These are phyloP conservation scores for Cerceris rybyensis DNA, from an alignment of 2,888 invertebrate species.

Conservation along the genomic window DNA sequence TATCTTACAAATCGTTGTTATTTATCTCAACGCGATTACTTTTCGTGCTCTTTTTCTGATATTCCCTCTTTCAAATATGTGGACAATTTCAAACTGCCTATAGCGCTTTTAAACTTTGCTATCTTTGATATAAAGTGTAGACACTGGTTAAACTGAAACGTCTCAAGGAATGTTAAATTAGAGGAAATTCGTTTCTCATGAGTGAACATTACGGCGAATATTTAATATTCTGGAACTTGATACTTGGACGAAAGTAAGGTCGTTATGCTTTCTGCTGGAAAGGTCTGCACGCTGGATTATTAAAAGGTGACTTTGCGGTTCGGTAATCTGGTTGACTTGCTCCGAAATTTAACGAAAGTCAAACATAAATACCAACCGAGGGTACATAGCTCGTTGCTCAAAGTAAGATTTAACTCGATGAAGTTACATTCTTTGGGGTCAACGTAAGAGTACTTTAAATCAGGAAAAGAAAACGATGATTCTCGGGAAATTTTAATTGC, in stretches of 20 bases:
- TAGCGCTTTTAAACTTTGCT: too few species aligned
- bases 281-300: constrained; percentile 34
- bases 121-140: too few species aligned
- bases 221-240: constrained; percentile 18
- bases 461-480: constrained; percentile 1
- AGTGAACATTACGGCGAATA: constrained; percentile 34
- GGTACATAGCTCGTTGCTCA: background rate
- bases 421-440: constrained; percentile 23
- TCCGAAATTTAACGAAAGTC: constrained; percentile 40
- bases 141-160: too few species aligned
- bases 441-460: constrained; percentile 8
- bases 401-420: constrained; percentile 35
- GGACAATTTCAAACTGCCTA: too few species aligned
- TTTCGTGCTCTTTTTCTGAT: too few species aligned
- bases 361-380: constrained; percentile 37
- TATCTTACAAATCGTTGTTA: too few species aligned
- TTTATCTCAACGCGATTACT: too few species aligned
- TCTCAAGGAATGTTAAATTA: too few species aligned
- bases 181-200: constrained; percentile 30
- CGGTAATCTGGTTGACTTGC: constrained; percentile 25
- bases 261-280: constrained; percentile 8
- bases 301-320: constrained; percentile 42
- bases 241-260: constrained; percentile 10
- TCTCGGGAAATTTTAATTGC: constrained; percentile 4
- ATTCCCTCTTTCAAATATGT: too few species aligned